phyloP scores from a whole-genome alignment of 2,888 invertebrate genomes.

The Theodoxus fluviatilis region DNA sequence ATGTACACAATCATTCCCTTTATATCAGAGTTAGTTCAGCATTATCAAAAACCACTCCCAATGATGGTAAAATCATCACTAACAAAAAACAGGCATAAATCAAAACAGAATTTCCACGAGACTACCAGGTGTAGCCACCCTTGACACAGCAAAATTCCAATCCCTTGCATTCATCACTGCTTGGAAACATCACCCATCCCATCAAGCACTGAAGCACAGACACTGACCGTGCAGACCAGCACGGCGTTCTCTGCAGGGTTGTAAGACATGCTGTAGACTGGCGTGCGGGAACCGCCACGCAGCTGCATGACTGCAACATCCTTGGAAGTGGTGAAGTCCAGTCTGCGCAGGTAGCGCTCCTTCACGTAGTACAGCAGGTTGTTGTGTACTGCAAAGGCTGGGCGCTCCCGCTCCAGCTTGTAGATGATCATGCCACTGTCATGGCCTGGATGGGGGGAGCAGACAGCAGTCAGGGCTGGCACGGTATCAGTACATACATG shows the following conservation, averaged over 20 bases:
- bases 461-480: conserved; percentile 7
- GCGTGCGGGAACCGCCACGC: conserved; percentile 69
- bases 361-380: conserved; percentile 95
- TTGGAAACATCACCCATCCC: no score
- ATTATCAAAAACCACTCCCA: no score
- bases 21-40: no score
- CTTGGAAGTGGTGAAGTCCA: conserved; percentile 92
- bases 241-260: conserved; percentile 97
- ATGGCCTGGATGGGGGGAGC: conserved; percentile 71
- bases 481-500: no score
- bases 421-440: conserved; percentile 96
- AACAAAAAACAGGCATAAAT: no score
- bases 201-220: no score
- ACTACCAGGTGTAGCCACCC: background rate
- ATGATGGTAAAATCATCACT: no score
- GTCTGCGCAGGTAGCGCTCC: conserved; percentile 85
- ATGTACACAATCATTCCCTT: no score
- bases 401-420: conserved; percentile 90
- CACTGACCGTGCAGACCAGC: conserved; percentile 76
- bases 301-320: conserved; percentile 93
- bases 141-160: background rate
- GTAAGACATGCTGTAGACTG: conserved; percentile 81
- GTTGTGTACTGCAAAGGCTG: conserved; percentile 92
- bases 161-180: no score
- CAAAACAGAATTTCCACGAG: background rate